Evolutionary conservation across 2,797 vertebrate species (phyloP), one percentile per base, ranked within the genome.

Genomic region (Rhynchonycteris naso): DNA sequence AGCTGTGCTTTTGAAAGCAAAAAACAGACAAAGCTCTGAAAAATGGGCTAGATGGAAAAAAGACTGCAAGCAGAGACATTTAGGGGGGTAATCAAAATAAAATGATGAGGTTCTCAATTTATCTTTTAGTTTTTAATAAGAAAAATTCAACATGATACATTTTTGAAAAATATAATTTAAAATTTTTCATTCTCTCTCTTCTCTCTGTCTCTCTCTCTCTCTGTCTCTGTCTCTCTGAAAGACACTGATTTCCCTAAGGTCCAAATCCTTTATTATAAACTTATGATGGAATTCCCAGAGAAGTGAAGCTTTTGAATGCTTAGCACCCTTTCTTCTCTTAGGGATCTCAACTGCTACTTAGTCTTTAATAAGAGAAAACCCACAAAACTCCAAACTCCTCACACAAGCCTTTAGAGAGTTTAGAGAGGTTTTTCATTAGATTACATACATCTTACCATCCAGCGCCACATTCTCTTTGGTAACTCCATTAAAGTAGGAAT

Each of bases 401-500:
- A 93, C 75, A 72, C 22, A 97, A 94, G 50, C 24, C 85, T 95
- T 97, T 52, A 91, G 91, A 96, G 93, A 74, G 6, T 74, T 96
- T 91, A 69, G 88, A 97, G 84, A 95, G 90, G 93, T 88, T 96
- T 97, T 97, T 95, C 79, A 89, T 97, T 93, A 94, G 9, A 66
- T 93, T 87, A n/a, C 43, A 47, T 71, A 78, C 47, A 0, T 87
- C 30, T 52, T 97, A 47, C 43, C 59, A 91, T 88, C 38, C 35
- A 91, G 65, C 33, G 2, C 75, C 94, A 89, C 88, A 66, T 97
- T 98, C 85, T 95, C 59, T 47, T 95, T 13, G 18, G 79, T 69
- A 97, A 95, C 82, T 54, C 24, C 96, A 95, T 94, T 96, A 97
- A 97, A 97, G 65, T 69, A 91, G 43, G 38, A 96, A 97, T 92